phyloP scores from a whole-genome alignment of 2,888 invertebrate species.

The Tromatobia lineatoria region DNA sequence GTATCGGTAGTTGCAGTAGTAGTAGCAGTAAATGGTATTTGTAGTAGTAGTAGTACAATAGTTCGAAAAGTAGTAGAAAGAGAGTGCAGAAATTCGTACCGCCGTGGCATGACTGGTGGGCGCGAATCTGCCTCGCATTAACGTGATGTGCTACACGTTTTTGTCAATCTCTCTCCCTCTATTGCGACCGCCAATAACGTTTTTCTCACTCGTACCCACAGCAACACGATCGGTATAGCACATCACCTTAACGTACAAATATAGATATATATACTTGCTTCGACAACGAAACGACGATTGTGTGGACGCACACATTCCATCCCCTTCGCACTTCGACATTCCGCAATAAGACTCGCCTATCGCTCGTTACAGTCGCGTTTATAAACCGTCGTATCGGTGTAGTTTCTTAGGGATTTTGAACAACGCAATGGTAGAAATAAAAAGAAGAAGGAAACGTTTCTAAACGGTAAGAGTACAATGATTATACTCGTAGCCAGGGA shows the following conservation, averaged over 20 bases:
- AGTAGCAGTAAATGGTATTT: conserved; percentile 14
- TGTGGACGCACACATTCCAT: conserved; percentile 9
- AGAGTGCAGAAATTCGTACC: conserved; percentile 61
- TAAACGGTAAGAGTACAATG: neutral
- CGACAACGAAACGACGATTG: conserved; percentile 4
- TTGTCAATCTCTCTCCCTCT: no score
- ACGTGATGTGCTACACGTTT: conserved; percentile 22
- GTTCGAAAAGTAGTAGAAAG: conserved; percentile 25
- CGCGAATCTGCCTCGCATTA: conserved; percentile 69
- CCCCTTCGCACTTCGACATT: conserved; percentile 13
- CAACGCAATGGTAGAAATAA: neutral
- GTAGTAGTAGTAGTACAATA: conserved; percentile 5
- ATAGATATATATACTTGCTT: neutral
- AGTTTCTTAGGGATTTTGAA: neutral
- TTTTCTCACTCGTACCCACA: no score
- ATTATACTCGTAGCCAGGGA: neutral
- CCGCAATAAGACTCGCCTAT: neutral
- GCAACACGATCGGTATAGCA: no score
- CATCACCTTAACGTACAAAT: no score
- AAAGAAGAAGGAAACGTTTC: neutral
- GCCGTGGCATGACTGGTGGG: conserved; percentile 64
- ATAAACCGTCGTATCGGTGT: conserved; percentile 1
- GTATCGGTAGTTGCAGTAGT: neutral
- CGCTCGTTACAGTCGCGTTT: conserved; percentile 6
- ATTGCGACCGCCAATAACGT: no score